Evolutionary conservation across 2,113 vertebrate genomes (phyloP).

Genomic region (Dipodomys spectabilis): DNA sequence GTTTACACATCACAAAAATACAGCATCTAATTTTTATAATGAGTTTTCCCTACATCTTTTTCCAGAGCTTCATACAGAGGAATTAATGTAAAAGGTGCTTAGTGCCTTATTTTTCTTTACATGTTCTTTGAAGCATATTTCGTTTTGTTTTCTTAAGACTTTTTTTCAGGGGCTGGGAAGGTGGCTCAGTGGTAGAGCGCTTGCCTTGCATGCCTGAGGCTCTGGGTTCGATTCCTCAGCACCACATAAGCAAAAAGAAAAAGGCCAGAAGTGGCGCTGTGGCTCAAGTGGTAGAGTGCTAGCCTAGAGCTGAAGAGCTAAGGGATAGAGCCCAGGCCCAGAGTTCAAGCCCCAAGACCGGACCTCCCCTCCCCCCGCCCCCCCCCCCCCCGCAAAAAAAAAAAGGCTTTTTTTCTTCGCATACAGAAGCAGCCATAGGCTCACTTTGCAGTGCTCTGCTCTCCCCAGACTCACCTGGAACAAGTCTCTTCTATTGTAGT

Average conservation of each 20-base stretch:
- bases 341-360: no score
- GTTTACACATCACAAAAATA: constrained; percentile 11
- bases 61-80: background rate
- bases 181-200: no score
- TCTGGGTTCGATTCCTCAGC: no score
- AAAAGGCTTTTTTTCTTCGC: background rate
- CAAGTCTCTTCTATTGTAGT: background rate
- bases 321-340: no score
- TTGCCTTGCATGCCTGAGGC: no score
- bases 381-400: no score
- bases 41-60: constrained; percentile 35
- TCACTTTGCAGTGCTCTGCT: background rate
- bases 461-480: background rate
- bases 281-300: no score
- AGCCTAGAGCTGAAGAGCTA: no score
- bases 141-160: background rate
- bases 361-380: no score
- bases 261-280: no score
- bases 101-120: background rate
- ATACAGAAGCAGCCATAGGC: background rate
- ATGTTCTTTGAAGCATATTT: background rate
- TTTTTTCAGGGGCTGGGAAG: background rate
- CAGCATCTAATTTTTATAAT: background rate
- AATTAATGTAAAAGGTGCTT: constrained; percentile 9
- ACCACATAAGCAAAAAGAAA: no score